phyloP scores from a whole-genome alignment of 1,140 invertebrate genomes.

The Aphaenogaster floridana region DNA sequence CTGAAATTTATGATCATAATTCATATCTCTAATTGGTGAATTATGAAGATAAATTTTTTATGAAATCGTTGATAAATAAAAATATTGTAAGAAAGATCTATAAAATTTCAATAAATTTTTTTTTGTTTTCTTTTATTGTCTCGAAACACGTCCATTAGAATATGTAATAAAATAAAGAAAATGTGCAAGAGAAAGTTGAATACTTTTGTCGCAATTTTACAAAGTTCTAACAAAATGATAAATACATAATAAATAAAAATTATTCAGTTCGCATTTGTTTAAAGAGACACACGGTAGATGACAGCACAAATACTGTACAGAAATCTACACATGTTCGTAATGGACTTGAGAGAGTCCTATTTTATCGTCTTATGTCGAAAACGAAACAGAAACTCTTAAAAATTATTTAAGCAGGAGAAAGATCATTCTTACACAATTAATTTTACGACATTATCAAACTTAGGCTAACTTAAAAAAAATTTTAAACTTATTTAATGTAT shows the following conservation, averaged over 20 bases:
- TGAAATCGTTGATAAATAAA: not conserved
- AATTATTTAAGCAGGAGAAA: not conserved
- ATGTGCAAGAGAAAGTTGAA: not conserved
- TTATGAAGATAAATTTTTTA: not conserved
- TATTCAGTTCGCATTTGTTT: not conserved
- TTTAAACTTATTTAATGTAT: not conserved
- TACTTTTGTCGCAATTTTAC: not conserved
- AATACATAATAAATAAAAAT: constrained; percentile 1
- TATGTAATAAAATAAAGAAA: not conserved
- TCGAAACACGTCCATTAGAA: not conserved
- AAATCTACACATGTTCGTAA: not conserved
- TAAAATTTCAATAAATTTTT: not conserved
- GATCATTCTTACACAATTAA: not conserved
- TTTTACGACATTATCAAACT: not conserved
- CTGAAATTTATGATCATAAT: not conserved
- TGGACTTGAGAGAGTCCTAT: not conserved
- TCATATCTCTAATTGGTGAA: not conserved
- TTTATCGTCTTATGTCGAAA: not conserved
- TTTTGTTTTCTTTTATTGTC: not conserved
- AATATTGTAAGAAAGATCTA: not conserved
- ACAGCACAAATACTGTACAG: constrained; percentile 12
- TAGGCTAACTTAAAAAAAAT: not conserved
- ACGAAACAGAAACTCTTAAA: not conserved
- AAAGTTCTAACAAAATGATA: not conserved
- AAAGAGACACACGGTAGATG: not conserved